Evolutionary conservation across 2,888 invertebrate genomes (phyloP).

Genomic region (Pyrrhosoma nymphula): DNA sequence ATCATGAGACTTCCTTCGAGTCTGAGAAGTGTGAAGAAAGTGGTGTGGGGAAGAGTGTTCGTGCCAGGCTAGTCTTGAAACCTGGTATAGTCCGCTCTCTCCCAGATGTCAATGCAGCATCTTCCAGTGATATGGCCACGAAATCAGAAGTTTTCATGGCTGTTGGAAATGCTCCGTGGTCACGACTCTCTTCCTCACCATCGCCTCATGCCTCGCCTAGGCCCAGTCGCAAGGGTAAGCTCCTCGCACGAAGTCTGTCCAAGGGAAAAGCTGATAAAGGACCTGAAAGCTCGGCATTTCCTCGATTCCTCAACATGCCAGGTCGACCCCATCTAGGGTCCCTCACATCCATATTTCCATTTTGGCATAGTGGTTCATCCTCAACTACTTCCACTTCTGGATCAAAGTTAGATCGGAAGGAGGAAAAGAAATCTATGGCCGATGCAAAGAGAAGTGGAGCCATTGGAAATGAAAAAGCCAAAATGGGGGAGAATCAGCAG

Average conservation of each 20-base stretch:
- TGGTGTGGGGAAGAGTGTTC: conserved; percentile 49
- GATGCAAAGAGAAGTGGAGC: conserved; percentile 58
- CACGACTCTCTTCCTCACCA: background rate
- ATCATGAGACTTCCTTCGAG: conserved; percentile 69
- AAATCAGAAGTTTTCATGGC: conserved; percentile 68
- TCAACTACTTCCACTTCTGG: background rate
- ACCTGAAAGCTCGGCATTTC: conserved; percentile 67
- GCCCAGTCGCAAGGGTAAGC: conserved; percentile 65
- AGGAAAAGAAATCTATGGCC: conserved; percentile 50
- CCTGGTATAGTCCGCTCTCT: conserved; percentile 77
- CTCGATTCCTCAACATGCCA: conserved; percentile 69
- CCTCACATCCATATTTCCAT: conserved; percentile 70
- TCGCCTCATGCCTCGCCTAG: conserved; percentile 20
- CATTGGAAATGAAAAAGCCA: conserved; percentile 53
- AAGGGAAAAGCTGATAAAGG: conserved; percentile 68
- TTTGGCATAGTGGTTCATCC: conserved; percentile 69
- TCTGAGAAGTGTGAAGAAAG: conserved; percentile 71
- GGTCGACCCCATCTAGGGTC: conserved; percentile 68
- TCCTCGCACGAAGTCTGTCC: conserved; percentile 65
- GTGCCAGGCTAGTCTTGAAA: conserved; percentile 76
- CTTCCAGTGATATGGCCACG: background rate
- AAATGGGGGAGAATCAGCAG: conserved; percentile 54
- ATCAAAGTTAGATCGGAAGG: conserved; percentile 59
- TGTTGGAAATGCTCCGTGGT: background rate
- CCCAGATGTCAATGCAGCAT: conserved; percentile 61